Evolutionary conservation across 2,113 vertebrate genomes (phyloP).

Genomic region (Garra rufa): DNA sequence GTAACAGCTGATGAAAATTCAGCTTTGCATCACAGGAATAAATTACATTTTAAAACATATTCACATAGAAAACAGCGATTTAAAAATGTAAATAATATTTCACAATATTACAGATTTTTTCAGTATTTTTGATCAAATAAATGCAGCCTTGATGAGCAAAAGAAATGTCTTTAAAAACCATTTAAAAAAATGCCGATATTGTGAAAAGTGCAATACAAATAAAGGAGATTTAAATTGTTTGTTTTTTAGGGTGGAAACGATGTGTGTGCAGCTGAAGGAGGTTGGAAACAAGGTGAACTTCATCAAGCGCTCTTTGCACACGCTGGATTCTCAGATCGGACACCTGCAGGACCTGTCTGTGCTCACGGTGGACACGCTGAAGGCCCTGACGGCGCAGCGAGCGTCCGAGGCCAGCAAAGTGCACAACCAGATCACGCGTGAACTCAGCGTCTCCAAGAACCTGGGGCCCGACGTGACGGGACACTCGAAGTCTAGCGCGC

Average conservation of each 20-base stretch:
- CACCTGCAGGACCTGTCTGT: constrained; percentile 98
- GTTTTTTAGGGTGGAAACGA: constrained; percentile 88
- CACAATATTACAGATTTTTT: too few species aligned
- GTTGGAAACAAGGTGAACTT: constrained; percentile 98
- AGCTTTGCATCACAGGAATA: too few species aligned
- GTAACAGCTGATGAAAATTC: too few species aligned
- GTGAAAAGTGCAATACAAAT: too few species aligned
- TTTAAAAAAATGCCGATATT: too few species aligned
- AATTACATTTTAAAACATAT: too few species aligned
- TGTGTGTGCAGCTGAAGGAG: constrained; percentile 97
- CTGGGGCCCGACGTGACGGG: constrained; percentile 87
- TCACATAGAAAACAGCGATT: too few species aligned
- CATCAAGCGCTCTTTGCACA: constrained; percentile 95
- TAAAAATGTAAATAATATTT: too few species aligned
- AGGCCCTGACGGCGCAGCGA: constrained; percentile 95
- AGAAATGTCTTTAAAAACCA: too few species aligned
- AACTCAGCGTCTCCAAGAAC: constrained; percentile 96
- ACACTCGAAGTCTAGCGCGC: constrained; percentile 83
- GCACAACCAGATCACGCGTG: constrained; percentile 95
- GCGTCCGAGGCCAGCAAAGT: constrained; percentile 97
- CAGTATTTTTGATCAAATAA: too few species aligned
- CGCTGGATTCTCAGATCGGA: constrained; percentile 96
- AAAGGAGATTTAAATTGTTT: neutral
- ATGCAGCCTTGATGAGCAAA: too few species aligned
- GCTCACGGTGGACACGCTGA: constrained; percentile 97